A percentile compares a stretch with the other conserved stretches of the same genome.
Evolutionary conservation across 2,113 vertebrate genomes (phyloP).

Genomic region (Chloroceryle aenea): DNA sequence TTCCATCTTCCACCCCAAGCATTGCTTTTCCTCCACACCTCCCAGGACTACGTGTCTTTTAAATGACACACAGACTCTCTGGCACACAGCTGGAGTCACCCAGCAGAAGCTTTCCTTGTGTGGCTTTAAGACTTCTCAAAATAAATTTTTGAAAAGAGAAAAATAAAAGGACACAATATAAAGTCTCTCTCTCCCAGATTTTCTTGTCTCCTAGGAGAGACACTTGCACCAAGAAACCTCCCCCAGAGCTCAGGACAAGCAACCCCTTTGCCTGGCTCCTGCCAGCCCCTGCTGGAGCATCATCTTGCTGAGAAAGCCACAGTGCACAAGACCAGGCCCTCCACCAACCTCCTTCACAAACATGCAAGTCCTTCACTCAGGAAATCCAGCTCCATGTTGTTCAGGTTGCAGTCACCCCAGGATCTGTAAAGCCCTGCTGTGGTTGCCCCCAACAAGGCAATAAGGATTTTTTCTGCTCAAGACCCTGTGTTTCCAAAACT

Average conservation of each 20-base stretch:
- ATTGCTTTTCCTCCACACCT: background rate
- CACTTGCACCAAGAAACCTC: background rate
- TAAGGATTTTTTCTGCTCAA: background rate
- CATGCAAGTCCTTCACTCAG: background rate
- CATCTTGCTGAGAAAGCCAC: background rate
- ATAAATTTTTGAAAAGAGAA: background rate
- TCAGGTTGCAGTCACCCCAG: background rate
- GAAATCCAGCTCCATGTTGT: background rate
- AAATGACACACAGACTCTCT: background rate
- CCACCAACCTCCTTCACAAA: conserved; percentile 11
- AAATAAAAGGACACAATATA: background rate
- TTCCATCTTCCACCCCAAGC: background rate
- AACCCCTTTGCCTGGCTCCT: background rate
- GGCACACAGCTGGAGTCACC: background rate
- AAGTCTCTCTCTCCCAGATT: background rate
- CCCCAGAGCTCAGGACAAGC: background rate
- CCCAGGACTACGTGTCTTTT: background rate
- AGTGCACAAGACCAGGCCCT: background rate
- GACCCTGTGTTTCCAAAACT: background rate
- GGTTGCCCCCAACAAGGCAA: background rate
- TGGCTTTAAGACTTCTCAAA: background rate
- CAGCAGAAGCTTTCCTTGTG: background rate
- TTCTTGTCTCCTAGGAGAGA: background rate
- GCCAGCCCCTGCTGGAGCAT: background rate
- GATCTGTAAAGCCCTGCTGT: background rate